A percentile compares a stretch with the other conserved stretches of the same genome.
phyloP scores from a whole-genome alignment of 2,888 invertebrate genomes.

The Drosophila imparisetae region DNA sequence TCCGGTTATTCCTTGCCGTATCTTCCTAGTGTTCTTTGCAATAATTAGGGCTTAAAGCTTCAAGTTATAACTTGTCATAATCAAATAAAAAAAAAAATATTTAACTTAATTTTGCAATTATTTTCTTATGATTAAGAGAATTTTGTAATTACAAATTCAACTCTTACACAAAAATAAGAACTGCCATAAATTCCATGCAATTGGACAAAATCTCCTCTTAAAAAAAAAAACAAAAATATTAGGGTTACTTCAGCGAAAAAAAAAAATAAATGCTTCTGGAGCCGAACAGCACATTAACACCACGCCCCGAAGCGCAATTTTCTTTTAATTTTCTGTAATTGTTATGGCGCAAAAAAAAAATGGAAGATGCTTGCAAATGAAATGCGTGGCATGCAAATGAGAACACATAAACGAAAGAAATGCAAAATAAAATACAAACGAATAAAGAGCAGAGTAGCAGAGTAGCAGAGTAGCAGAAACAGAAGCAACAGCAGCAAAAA shows the following conservation, averaged over 20 bases:
- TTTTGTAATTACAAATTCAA: not conserved
- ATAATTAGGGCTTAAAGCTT: not conserved
- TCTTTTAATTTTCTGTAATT: constrained; percentile 66
- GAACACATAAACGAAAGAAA: constrained; percentile 24
- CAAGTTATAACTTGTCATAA: not conserved
- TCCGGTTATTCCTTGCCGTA: not conserved
- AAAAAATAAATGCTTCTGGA: not conserved
- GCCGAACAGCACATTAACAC: constrained; percentile 23
- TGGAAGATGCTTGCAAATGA: constrained; percentile 17
- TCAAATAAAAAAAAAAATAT: not conserved
- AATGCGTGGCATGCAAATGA: constrained; percentile 65
- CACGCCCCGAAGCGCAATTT: constrained; percentile 51
- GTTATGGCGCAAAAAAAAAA: constrained; percentile 41
- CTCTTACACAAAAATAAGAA: not conserved
- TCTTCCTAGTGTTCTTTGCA: not conserved
- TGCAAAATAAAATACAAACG: constrained; percentile 3
- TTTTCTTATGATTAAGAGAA: not conserved
- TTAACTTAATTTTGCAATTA: not conserved
- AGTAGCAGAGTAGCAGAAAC: constrained; percentile 6
- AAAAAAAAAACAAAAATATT: not conserved
- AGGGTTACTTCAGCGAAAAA: constrained; percentile 1
- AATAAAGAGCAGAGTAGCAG: constrained; percentile 5
- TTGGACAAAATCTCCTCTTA: not conserved
- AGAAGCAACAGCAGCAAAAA: constrained; percentile 18
- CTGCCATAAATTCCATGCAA: not conserved